Base-by-base conservation (phyloP, 2,888 invertebrate genomes). In the Ferdinandea cuprea region DNA sequence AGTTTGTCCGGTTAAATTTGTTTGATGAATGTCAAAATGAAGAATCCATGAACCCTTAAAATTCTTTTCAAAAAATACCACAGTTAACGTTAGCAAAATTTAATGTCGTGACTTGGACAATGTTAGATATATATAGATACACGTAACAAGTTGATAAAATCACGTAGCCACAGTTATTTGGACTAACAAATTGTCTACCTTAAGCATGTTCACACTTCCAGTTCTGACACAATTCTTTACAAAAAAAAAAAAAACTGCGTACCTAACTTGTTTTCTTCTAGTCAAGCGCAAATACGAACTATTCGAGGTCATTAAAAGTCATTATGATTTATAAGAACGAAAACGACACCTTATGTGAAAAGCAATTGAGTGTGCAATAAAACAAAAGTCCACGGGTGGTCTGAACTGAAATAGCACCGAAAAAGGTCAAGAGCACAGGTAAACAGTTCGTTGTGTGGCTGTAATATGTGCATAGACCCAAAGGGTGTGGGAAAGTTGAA, bases 351-450 rank as follows among this genome's bases (percentile, higher is more conserved):
- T 71, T 63, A 56, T 65, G 6, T 28, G 21, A 37, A 15, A 66
- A 48, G 50, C 30, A 65, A 17, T 13, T 25, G 63, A 35, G 56
- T 78, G 56, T 65, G 25, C 50, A 59, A 59, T 50, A 17, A 69
- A 58, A 56, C 19, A 15, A 32, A 66, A 68, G 37, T 54, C 48
- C 46, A 46, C 54, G 73, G 73, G 73, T 79, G 73, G 79, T 73
- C 73, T 54, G 52, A 50, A 17, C 50, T 50, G 71, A 48, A 54
- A 74, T 48, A 48, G 32, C 40, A 74, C 56, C 56, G 73, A 17
- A 65, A 79, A 61, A 79, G 79, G 66, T 79, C 68, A 73, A 68
- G 54, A 68, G 37, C 59, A 37, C 59, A 37, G 35, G 40, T 71
- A 9, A 56, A 61, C 59, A 56, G 61, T 30, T 40, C 58, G 52